Evolutionary conservation across 2,113 vertebrate species (phyloP), one percentile per base, ranked within the genome.

Genomic region (Aramus guarauna): DNA sequence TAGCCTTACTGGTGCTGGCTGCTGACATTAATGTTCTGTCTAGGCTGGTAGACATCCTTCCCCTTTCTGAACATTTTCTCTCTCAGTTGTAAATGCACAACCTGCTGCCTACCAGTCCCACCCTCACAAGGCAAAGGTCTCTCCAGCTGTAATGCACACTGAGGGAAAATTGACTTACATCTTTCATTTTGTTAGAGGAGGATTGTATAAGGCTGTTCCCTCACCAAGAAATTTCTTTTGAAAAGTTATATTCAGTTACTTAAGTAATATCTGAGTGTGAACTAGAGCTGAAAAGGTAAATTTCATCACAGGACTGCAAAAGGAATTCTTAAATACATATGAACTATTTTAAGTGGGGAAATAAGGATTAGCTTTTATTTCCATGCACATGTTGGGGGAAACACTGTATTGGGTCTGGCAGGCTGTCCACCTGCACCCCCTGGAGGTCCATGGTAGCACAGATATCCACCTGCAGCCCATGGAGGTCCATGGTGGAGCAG

Each of bases 371-470:
- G 29, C 39, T 75, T 9, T 66, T 78, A 26, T 76, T 66, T 55
- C 12, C 2, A 6, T 9, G 17, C n/a, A 20, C 1, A 9, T 4
- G 17, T 11, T 1, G 1, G 16, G 26, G 24, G 29, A 60, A 69
- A 67, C 3, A 5, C 34, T 48, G 21, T 17, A 39, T 12, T 72
- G 9, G 26, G 43, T 59, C 34, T 11, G 15, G 19, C 19, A 82
- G 43, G 11, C 12, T 78, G 45, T 50, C 6, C 23, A 5, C 9
- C 37, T 59, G 22, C 27, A 67, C 34, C 8, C 3, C 20, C 10
- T 4, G 9, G 62, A 52, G 17, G 2, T 11, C 5, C 7, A 22
- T 0, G 0, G 21, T 12, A 15, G 15, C 41, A 52, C 22, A 68
- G 32, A 83, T 12, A 19, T 15, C 7, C n/a, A 59, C 21, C 45